Conservation (phyloP, 2,797 vertebrate genomes). For the Rhinichthys osculus region DNA sequence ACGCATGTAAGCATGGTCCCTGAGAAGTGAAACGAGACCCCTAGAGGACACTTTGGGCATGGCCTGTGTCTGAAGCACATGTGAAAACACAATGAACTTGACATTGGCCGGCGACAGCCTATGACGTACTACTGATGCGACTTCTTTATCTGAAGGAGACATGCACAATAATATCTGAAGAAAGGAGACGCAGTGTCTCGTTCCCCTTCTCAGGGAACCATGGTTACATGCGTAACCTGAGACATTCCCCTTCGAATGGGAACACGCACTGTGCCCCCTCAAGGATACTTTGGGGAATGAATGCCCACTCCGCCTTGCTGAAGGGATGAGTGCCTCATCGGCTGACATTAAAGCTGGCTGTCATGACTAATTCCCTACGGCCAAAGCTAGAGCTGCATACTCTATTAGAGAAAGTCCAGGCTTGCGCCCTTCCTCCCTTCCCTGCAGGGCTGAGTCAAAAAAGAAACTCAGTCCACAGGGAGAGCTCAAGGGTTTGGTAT, state of each 20-base stretch:
- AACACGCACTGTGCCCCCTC: neutral
- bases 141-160: neutral
- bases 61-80: neutral
- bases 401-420: neutral
- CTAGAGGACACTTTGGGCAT: neutral
- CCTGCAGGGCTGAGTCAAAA: neutral
- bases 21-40: neutral
- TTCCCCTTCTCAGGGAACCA: neutral
- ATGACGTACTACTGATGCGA: neutral
- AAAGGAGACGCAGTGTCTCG: fast-evolving
- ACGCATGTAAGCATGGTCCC: too few species aligned
- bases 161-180: neutral
- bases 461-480: neutral
- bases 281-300: neutral
- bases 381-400: neutral
- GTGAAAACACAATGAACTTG: neutral
- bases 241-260: neutral
- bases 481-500: neutral
- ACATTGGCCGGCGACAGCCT: neutral
- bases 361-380: neutral
- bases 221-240: neutral
- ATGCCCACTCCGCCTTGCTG: neutral
- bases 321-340: neutral
- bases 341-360: neutral
- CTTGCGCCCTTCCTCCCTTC: neutral